Evolutionary conservation across 2,888 invertebrate genomes (phyloP), one percentile per base, ranked within the genome.

Genomic region (Nineta flava): DNA sequence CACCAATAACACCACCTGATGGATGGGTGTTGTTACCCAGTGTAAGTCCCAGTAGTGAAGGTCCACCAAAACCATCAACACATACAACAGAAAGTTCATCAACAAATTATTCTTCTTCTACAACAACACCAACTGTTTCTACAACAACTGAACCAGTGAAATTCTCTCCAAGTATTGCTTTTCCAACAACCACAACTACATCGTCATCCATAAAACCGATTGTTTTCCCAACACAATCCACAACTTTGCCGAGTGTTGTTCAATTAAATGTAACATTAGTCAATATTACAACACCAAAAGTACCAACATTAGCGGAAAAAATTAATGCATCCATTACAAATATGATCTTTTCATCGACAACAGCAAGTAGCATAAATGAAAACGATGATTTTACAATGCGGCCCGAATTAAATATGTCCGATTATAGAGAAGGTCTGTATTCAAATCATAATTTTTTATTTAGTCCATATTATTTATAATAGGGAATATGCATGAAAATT

Each of bases 1-100:
- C 75, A 13, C 77, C 80, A 5, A 72, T 78, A 46, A 79, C 79
- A 2, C 75, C 79, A 6, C 76, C 79, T 9, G 78, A 79, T 56
- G 76, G 76, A 9, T 82, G 82, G 82, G 73, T 82, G 9, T 64
- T 80, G 47, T 64, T 75, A 34, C 73, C 68, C 15, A 68, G 62
- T 50, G 61, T 67, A 15, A 55, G 58, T 9, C 52, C 58, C 43
- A 43, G 52, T 54, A 9, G 53, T 51, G 10, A 52, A 51, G 52
- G 55, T 46, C 19, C 52, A 47, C 7, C 38, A 62, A 72, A 19
- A 13, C 31, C 16, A n/a, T 53, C 50, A 16, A 51, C 48, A 31
- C 49, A 43, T 53, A 67, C 68, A 53, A 66, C 67, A 9, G 38
- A 15, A 49, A 50, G 47, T 51, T 53, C 19, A 21, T 49, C 44